A percentile compares a stretch with the other conserved stretches of the same genome.
These are phyloP conservation scores for Cataglyphis altisquamis DNA, from an alignment of 2,888 invertebrate genomes.

Conservation along the genomic window DNA sequence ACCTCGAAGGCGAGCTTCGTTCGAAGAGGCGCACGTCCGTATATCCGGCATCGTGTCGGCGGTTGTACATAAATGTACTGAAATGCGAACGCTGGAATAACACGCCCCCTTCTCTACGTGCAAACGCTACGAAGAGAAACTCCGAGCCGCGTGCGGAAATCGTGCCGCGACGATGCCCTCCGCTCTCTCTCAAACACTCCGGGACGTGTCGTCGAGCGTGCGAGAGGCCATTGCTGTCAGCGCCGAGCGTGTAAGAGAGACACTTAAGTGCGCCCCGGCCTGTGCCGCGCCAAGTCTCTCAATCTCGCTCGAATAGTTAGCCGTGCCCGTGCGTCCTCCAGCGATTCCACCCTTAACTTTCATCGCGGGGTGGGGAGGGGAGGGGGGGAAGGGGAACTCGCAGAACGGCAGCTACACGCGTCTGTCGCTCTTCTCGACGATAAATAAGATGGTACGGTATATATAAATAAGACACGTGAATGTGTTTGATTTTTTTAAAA, in stretches of 20 bases:
- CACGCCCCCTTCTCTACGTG: neutral
- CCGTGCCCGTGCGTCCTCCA: conserved; percentile 12
- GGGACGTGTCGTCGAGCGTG: conserved; percentile 30
- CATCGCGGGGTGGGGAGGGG: neutral
- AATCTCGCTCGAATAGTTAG: conserved; percentile 47
- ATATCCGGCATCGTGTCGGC: conserved; percentile 10
- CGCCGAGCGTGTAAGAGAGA: conserved; percentile 48
- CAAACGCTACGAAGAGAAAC: conserved; percentile 51
- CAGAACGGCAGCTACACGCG: conserved; percentile 10
- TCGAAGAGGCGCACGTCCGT: neutral
- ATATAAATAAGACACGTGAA: no score
- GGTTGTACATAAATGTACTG: conserved; percentile 29
- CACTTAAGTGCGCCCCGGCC: conserved; percentile 21
- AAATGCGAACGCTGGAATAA: conserved; percentile 35
- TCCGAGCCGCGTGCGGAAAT: conserved; percentile 52
- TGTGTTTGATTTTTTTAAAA: no score
- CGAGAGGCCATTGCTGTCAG: conserved; percentile 43
- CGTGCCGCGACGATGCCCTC: conserved; percentile 50
- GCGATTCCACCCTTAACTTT: conserved; percentile 51
- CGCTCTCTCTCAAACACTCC: conserved; percentile 28
- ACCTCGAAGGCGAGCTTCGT: neutral
- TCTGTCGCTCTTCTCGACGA: neutral
- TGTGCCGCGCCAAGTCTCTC: conserved; percentile 45
- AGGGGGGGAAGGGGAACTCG: neutral
- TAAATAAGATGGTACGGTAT: neutral